Conservation (phyloP, 37 sponge, comb jelly and placozoan species). For the Cliona cf. orientalis region DNA sequence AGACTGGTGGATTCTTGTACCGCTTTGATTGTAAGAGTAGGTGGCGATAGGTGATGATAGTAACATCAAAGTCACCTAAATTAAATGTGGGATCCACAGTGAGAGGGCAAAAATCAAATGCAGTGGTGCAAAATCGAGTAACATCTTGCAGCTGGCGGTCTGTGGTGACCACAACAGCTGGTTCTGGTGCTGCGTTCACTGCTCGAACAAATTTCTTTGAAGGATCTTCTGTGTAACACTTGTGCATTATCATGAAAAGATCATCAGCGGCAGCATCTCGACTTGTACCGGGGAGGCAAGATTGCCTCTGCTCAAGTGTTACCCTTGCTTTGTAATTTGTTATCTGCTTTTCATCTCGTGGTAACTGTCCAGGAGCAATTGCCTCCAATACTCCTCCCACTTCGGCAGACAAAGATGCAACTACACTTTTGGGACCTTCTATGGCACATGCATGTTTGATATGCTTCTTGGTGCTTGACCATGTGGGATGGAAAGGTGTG, state of each 20-base stretch:
- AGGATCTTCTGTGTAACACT: slow-evolving; percentile 4
- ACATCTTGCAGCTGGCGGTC: slow-evolving; percentile 48
- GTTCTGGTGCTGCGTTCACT: slow-evolving; percentile 51
- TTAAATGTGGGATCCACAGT: slow-evolving; percentile 64
- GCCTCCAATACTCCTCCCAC: slow-evolving; percentile 48
- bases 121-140: slow-evolving; percentile 42
- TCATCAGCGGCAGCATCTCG: slow-evolving; percentile 50
- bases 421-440: slow-evolving; percentile 2
- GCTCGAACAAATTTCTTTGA: slow-evolving; percentile 35
- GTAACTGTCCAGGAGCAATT: slow-evolving; percentile 46
- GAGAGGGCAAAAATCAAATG: slow-evolving; percentile 38
- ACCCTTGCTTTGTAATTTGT: slow-evolving; percentile 35
- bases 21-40: slow-evolving; percentile 45
- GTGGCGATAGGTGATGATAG: slow-evolving; percentile 47
- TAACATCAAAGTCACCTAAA: slow-evolving; percentile 68
- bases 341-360: slow-evolving; percentile 55
- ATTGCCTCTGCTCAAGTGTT: neutral
- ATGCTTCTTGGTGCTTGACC: slow-evolving; percentile 14
- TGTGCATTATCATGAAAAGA: slow-evolving; percentile 15
- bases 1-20: slow-evolving; percentile 33
- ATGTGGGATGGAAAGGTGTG: slow-evolving; percentile 41
- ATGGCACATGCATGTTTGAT: slow-evolving; percentile 7
- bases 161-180: slow-evolving; percentile 58
- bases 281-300: neutral
- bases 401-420: slow-evolving; percentile 13